phyloP scores from a whole-genome alignment of 2,888 invertebrate species.

The Lutraria lutraria region DNA sequence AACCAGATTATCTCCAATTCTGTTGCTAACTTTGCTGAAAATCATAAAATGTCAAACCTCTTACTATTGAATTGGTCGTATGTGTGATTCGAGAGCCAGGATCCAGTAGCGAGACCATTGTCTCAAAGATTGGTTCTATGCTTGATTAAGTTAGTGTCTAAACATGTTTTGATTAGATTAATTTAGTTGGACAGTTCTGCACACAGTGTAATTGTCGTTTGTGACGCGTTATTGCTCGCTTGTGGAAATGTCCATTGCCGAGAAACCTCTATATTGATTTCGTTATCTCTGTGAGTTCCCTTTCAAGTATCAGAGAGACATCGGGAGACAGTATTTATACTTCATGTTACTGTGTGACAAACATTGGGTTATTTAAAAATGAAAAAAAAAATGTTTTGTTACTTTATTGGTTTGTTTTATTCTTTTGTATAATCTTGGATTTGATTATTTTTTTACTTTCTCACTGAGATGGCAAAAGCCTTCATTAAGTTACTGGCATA shows the following conservation, averaged over 20 bases:
- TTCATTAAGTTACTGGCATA: too few relatives aligned
- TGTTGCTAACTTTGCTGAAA: constrained; percentile 11
- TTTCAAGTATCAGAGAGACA: constrained; percentile 54
- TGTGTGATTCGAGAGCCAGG: background rate
- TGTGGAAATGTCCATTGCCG: constrained; percentile 48
- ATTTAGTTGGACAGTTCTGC: constrained; percentile 69
- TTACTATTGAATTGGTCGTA: background rate
- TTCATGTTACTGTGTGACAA: background rate
- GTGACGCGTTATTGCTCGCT: constrained; percentile 63
- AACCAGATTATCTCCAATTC: background rate
- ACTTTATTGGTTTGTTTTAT: too few relatives aligned
- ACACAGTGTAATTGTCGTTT: constrained; percentile 69
- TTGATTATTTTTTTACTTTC: too few relatives aligned
- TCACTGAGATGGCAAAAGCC: too few relatives aligned
- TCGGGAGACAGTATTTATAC: background rate
- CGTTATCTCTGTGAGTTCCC: constrained; percentile 12
- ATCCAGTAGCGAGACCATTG: background rate
- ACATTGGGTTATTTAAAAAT: too few relatives aligned
- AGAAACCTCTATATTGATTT: constrained; percentile 49
- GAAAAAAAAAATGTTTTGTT: too few relatives aligned
- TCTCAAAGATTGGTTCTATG: constrained; percentile 47
- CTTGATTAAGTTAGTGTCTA: constrained; percentile 68
- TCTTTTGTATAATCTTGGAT: too few relatives aligned
- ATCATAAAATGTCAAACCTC: constrained; percentile 9
- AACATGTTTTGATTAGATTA: constrained; percentile 72